phyloP scores from a whole-genome alignment of 2,888 invertebrate species.

The Drosophila subquinaria region DNA sequence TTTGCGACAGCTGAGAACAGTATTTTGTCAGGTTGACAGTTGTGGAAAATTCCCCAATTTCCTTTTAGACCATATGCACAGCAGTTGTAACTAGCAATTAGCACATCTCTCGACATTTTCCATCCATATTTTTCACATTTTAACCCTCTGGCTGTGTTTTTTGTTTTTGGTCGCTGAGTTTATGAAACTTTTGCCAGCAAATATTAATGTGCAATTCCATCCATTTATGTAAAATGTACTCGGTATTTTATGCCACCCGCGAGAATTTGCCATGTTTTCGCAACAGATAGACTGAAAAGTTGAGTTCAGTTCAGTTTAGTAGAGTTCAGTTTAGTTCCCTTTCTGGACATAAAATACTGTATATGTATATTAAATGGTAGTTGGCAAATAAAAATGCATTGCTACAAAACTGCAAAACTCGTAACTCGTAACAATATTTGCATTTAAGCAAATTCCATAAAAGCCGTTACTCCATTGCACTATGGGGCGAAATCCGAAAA shows the following conservation, averaged over 20 bases:
- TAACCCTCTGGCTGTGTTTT: background rate
- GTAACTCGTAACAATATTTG: constrained; percentile 36
- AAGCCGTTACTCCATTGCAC: constrained; percentile 26
- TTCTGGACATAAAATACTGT: constrained; percentile 38
- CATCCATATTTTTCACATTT: background rate
- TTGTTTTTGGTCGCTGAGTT: constrained; percentile 9
- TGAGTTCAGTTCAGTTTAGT: constrained; percentile 10
- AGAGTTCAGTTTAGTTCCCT: constrained; percentile 11
- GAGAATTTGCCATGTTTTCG: constrained; percentile 54
- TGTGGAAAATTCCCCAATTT: constrained; percentile 13
- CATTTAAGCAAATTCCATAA: constrained; percentile 47
- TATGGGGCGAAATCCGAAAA: no score
- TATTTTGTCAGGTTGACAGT: constrained; percentile 40
- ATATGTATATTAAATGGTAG: constrained; percentile 52
- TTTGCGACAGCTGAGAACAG: background rate
- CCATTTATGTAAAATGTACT: constrained; percentile 67
- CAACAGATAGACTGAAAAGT: constrained; percentile 30
- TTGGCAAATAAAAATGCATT: constrained; percentile 55
- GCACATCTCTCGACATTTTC: constrained; percentile 36
- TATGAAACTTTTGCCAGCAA: constrained; percentile 57
- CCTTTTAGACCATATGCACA: constrained; percentile 2
- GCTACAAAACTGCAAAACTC: constrained; percentile 29
- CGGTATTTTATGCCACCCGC: constrained; percentile 70
- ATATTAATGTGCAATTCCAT: constrained; percentile 70
- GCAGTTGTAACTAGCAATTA: constrained; percentile 60